A percentile compares a stretch with the other conserved stretches of the same genome.
Conservation (phyloP, 2,888 invertebrate species). For the Melanostoma scalare region DNA sequence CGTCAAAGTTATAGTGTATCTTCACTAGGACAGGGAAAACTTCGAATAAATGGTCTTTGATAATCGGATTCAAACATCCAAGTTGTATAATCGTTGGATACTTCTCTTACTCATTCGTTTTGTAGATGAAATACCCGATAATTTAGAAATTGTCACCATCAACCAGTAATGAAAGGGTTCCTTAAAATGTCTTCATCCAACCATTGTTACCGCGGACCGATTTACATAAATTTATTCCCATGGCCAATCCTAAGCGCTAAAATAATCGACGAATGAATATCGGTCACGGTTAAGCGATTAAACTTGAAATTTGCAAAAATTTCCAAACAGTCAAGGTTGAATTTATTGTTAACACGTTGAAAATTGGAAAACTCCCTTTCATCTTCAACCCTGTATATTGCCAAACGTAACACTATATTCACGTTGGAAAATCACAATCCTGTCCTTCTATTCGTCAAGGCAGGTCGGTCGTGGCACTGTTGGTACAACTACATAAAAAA, state of each 20-base stretch:
- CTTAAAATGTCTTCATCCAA: slow-evolving; percentile 29
- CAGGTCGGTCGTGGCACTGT: slow-evolving; percentile 28
- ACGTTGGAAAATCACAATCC: slow-evolving; percentile 1
- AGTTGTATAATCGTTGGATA: neutral
- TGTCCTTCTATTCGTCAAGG: slow-evolving; percentile 33
- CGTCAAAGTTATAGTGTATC: too few species aligned
- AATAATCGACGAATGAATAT: slow-evolving; percentile 54
- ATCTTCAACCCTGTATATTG: slow-evolving; percentile 25
- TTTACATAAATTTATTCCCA: slow-evolving; percentile 61
- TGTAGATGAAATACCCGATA: neutral
- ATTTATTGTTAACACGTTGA: slow-evolving; percentile 27
- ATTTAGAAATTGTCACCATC: slow-evolving; percentile 10
- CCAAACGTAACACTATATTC: slow-evolving; percentile 13
- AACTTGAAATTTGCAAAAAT: slow-evolving; percentile 64
- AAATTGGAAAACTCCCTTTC: slow-evolving; percentile 11
- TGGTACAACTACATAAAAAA: neutral
- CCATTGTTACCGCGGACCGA: neutral
- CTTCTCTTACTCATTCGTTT: neutral
- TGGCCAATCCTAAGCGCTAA: slow-evolving; percentile 32
- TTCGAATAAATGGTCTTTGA: too few species aligned
- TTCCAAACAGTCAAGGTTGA: slow-evolving; percentile 55
- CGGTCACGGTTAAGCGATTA: slow-evolving; percentile 65
- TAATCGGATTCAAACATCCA: neutral
- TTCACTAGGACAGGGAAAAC: too few species aligned
- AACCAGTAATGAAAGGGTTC: slow-evolving; percentile 14